Base-by-base conservation (phyloP, 2,888 invertebrate species). In the Axea sp. region DNA sequence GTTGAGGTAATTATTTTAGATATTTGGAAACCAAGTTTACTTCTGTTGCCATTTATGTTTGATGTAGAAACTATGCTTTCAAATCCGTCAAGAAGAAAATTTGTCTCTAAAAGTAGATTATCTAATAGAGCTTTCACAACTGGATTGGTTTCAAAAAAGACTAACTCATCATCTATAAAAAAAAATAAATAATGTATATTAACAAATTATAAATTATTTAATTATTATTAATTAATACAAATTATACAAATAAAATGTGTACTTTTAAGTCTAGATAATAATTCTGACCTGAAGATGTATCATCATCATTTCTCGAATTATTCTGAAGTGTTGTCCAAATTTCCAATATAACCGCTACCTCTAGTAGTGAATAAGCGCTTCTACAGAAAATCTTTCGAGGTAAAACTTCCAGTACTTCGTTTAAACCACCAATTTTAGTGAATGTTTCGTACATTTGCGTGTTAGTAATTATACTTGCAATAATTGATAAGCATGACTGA, bases 291-390 rank as follows among this genome's bases (percentile, higher is more conserved):
- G n/a, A n/a, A n/a, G n/a, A n/a, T n/a, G n/a, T n/a, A n/a, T n/a
- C n/a, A n/a, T 39, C 60, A 0, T 14, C 9, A 6, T 15, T 57
- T 8, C 39, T 35, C 1, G 49, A 33, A 64, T 79, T 79, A 24
- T 77, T 67, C 60, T 88, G 88, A 64, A 86, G 86, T 1, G 89
- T 81, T 65, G 89, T 90, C 80, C 89, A 90, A 39, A 92, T 90
- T 77, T 92, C 91, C 49, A 92, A 90, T 1, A 90, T 88, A 1
- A 91, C 90, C 0, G 90, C 89, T 55, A 92, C 90, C 82, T 92
- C 92, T 9, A 92, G 84, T 31, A 92, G 89, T 1, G 90, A 88
- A 77, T 92, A 92, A 78, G 91, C 91, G 64, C 89, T 89, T 71
- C 90, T 90, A 0, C 91, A 90, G 74, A 92, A 92, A 43, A 89